Evolutionary conservation across 2,888 invertebrate genomes (phyloP), one percentile per base, ranked within the genome.

Genomic region (Oegoconia quadripuncta): DNA sequence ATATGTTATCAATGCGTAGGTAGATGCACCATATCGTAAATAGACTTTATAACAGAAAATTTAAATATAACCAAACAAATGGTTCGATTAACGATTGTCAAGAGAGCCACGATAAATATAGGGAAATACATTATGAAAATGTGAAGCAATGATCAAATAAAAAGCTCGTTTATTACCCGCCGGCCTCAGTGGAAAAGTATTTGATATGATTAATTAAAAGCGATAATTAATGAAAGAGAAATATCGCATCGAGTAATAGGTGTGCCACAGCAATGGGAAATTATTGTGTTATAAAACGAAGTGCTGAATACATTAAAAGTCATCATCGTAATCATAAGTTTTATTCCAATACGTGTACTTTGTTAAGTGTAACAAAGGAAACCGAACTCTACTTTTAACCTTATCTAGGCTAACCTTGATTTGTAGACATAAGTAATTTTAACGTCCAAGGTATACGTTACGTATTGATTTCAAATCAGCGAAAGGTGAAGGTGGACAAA

Each of bases 161-260:
- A 70, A 70, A 66, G 57, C 61, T 64, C 64, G 52, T 74, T 67
- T 59, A 65, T 69, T 52, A 59, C 41, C n/a, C 45, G 39, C 38
- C 31, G 38, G 45, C 61, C 60, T 63, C 58, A 58, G 49, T 48
- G 58, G 62, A 57, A 61, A 64, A 65, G 64, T 64, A 67, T 70
- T 73, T 67, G 60, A 64, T 68, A 57, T 71, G 62, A 75, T 74
- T 74, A 74, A 77, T 76, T 78, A 69, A 74, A 70, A 68, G 51
- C 56, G 51, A 65, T 74, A 74, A 76, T 78, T 74, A 75, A 76
- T 75, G 60, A 64, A 69, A 72, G 64, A 65, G 64, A 63, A 60
- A 64, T 72, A 68, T 51, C 45, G 43, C 42, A 44, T 43, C 58
- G 52, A 50, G 59, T n/a, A n/a, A n/a, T n/a, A n/a, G 63, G 59